A percentile compares a stretch with the other conserved stretches of the same genome.
phyloP scores from a whole-genome alignment of 1,140 invertebrate genomes.

The Zaprionus nigranus region DNA sequence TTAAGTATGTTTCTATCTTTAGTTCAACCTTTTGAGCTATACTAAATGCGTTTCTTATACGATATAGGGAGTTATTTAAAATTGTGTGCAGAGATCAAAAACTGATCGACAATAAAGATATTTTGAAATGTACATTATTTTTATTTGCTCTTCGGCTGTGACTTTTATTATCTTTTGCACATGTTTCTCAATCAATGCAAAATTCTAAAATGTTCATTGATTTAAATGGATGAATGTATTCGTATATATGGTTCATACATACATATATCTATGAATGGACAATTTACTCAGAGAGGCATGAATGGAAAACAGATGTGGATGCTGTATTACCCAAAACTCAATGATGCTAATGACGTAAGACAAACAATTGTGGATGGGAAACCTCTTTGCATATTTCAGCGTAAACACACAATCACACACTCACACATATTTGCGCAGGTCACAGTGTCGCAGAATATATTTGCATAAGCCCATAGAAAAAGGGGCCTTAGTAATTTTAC shows the following conservation, averaged over 20 bases:
- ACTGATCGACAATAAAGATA: slow-evolving; percentile 3
- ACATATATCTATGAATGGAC: slow-evolving; percentile 3
- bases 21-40: background rate
- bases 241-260: too few species aligned
- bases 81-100: background rate
- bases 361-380: slow-evolving; percentile 28
- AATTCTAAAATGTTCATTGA: background rate
- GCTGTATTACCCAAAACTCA: slow-evolving; percentile 39
- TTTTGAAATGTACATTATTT: background rate
- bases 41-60: background rate
- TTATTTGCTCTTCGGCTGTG: background rate
- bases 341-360: slow-evolving; percentile 51
- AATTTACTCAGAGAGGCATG: slow-evolving; percentile 10
- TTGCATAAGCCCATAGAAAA: slow-evolving; percentile 8
- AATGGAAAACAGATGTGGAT: slow-evolving; percentile 40
- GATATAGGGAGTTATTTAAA: background rate
- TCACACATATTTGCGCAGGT: background rate
- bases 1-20: background rate
- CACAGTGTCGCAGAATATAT: slow-evolving; percentile 34
- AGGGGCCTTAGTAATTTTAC: background rate
- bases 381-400: slow-evolving; percentile 35
- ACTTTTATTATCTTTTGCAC: background rate
- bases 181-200: background rate
- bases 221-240: background rate
- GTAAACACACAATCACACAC: background rate